Percentiles rank a stretch among this genome's conserved stretches.
Conservation (phyloP, 2,888 invertebrate species). For the Drosophila quinaria region DNA sequence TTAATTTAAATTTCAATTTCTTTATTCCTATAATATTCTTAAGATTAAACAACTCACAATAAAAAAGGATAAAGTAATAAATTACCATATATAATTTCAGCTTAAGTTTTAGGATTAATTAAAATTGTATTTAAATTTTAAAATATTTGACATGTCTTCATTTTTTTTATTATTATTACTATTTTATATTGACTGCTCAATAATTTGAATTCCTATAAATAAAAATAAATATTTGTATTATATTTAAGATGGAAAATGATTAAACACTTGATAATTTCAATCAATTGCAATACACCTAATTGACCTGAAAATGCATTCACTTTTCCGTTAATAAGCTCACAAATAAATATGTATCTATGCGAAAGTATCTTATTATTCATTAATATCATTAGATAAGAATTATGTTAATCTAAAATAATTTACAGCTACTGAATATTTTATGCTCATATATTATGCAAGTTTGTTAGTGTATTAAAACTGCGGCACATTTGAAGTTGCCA, state of each 20-base stretch:
- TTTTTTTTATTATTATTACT: too few relatives aligned
- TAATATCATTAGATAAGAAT: neutral
- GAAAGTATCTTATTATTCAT: conserved; percentile 1
- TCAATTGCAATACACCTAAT: neutral
- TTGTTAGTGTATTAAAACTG: conserved; percentile 46
- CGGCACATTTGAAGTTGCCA: conserved; percentile 19
- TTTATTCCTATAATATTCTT: too few relatives aligned
- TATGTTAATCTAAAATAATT: conserved; percentile 6
- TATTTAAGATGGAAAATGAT: too few relatives aligned
- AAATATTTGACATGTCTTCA: too few relatives aligned
- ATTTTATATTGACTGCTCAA: neutral
- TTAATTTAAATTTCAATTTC: too few relatives aligned
- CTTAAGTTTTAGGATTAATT: neutral
- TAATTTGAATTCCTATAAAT: neutral
- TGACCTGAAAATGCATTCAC: neutral
- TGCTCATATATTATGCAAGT: neutral
- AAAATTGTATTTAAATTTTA: too few relatives aligned
- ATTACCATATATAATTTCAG: too few relatives aligned
- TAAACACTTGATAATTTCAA: neutral
- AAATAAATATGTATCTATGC: conserved; percentile 1
- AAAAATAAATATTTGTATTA: too few relatives aligned
- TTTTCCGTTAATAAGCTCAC: conserved; percentile 3
- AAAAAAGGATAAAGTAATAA: too few relatives aligned
- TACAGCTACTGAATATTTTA: conserved; percentile 19
- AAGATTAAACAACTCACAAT: too few relatives aligned